phyloP scores from a whole-genome alignment of 2,888 invertebrate species.

The Zaprionus lineosus region DNA sequence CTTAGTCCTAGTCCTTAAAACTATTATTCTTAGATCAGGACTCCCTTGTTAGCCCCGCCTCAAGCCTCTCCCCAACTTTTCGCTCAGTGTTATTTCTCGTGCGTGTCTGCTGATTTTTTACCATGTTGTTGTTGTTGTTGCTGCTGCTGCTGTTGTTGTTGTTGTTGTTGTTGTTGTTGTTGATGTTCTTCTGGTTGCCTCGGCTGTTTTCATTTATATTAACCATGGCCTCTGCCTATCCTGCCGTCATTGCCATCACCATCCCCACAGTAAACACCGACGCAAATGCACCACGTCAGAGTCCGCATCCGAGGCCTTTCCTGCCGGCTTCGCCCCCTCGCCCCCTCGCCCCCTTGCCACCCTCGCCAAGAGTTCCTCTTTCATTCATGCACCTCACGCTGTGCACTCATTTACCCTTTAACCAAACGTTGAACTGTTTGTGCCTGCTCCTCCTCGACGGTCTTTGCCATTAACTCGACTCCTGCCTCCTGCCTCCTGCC shows the following conservation, averaged over 20 bases:
- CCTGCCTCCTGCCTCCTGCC: background rate
- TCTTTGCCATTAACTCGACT: background rate
- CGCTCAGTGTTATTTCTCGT: slow-evolving; percentile 37
- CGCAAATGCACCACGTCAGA: background rate
- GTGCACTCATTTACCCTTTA: slow-evolving; percentile 76
- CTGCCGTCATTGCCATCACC: background rate
- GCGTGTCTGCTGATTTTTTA: slow-evolving; percentile 32
- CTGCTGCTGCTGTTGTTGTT: slow-evolving; percentile 19
- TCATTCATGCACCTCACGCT: slow-evolving; percentile 66
- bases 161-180: slow-evolving; percentile 14
- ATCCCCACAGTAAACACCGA: no score
- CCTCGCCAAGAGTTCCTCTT: no score
- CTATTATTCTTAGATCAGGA: no score
- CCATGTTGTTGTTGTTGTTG: slow-evolving; percentile 26
- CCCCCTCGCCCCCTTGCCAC: no score
- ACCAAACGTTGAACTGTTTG: slow-evolving; percentile 53
- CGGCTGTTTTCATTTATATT: slow-evolving; percentile 48
- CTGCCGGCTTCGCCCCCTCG: slow-evolving; percentile 3
- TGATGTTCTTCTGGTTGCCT: no score
- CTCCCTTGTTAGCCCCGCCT: background rate
- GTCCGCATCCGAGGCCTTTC: background rate
- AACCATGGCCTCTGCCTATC: background rate
- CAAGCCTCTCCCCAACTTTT: slow-evolving; percentile 23
- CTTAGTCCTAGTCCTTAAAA: no score
- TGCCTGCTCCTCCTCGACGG: background rate